These are phyloP conservation scores for Takifugu bimaculatus DNA, from an alignment of 2,113 vertebrate species.

Conservation along the genomic window DNA sequence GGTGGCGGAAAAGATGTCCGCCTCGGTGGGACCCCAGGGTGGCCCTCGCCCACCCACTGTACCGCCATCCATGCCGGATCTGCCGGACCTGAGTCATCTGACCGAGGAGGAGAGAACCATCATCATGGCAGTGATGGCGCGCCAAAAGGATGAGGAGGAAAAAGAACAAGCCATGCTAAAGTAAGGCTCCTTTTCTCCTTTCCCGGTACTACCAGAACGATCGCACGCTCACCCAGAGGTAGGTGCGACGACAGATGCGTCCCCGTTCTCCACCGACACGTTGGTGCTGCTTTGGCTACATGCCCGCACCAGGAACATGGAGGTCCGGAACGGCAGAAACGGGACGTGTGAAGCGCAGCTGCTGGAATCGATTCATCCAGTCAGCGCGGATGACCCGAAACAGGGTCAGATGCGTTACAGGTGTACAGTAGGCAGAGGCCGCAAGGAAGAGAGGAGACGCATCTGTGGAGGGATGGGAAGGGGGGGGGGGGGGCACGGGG, in stretches of 20 bases:
- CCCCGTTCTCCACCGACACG: too few relatives aligned
- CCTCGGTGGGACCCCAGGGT: conserved; percentile 88
- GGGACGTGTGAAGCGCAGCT: not conserved
- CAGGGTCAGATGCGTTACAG: conserved; percentile 62
- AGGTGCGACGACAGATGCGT: not conserved
- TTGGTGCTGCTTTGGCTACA: not conserved
- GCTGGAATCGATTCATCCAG: not conserved
- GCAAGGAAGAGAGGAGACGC: conserved; percentile 10
- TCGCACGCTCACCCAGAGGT: not conserved
- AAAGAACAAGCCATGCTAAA: conserved; percentile 99
- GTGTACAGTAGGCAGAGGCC: conserved; percentile 49
- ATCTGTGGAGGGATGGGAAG: not conserved
- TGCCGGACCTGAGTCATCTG: conserved; percentile 98
- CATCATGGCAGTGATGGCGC: conserved; percentile 98
- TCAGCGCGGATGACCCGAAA: conserved; percentile 45
- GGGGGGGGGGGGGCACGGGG: not conserved
- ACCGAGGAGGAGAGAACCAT: conserved; percentile 97
- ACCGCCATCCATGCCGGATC: conserved; percentile 89
- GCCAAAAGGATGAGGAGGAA: conserved; percentile 96
- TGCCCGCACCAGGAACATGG: too few relatives aligned
- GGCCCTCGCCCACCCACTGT: conserved; percentile 90
- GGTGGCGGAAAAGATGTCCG: conserved; percentile 83
- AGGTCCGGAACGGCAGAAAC: too few relatives aligned
- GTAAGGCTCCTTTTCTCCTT: conserved; percentile 77
- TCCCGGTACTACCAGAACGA: too few relatives aligned